Evolutionary conservation across 2,797 vertebrate genomes (phyloP), one percentile per base, ranked within the genome.

Genomic region (Florisuga fusca): DNA sequence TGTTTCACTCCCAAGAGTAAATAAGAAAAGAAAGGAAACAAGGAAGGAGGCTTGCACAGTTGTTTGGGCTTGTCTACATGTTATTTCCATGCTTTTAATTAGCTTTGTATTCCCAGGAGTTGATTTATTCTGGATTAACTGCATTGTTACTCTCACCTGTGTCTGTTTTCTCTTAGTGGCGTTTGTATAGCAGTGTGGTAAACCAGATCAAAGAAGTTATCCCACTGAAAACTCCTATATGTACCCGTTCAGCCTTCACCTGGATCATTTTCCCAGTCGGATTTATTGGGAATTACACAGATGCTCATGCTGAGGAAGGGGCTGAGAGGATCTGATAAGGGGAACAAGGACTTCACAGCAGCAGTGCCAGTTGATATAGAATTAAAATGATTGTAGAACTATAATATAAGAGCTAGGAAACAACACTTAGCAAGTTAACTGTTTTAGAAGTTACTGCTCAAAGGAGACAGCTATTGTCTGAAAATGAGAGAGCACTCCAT

Each of bases 51-150:
- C 50, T 93, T 92, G 59, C 17, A 18, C 69, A 82, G 45, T 75
- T 94, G 95, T 93, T 96, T 75, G 31, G 82, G 41, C 94, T 93
- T 96, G 95, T 67, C 81, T 87, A 0, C 21, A 0, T 77, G 55
- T 33, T 64, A 77, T 75, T 68, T 46, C 18, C 13, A 3, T 84
- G 61, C 66, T 78, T 88, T 94, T 94, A 93, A 94, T 92, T 94
- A 93, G 55, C 8, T 75, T 63, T 93, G 33, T 93, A 21, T 94
- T 94, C 83, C 73, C 80, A 90, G 11, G 89, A 66, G 58, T 75
- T 93, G 58, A 84, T 95, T 95, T 94, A 66, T 88, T 88, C 76
- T 66, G 79, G 27, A 27, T 88, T 86, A 81, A 80, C 26, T 72
- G 12, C 34, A 23, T 87, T 18, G 1, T 78, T 93, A n/a, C 27